These are phyloP conservation scores for Onychomys leucogaster DNA, from an alignment of 2,797 vertebrate species.

Conservation along the genomic window DNA sequence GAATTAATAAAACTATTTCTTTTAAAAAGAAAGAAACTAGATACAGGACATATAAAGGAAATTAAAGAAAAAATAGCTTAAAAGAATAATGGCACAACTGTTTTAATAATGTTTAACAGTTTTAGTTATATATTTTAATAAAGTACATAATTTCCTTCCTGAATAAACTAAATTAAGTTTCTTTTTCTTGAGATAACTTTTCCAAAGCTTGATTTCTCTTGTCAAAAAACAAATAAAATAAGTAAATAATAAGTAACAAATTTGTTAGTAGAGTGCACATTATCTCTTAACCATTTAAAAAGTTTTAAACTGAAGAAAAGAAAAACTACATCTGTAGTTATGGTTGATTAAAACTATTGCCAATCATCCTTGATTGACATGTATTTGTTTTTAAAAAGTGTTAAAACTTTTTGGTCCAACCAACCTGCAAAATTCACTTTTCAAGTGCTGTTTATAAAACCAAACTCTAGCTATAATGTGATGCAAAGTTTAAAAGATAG, in stretches of 20 bases:
- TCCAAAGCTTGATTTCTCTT: background rate
- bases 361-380: background rate
- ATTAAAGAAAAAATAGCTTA: background rate
- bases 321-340: background rate
- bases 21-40: background rate
- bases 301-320: background rate
- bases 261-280: background rate
- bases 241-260: background rate
- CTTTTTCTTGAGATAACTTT: background rate
- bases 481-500: slow-evolving; percentile 27
- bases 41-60: background rate
- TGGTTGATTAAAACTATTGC: background rate
- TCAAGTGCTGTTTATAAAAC: slow-evolving; percentile 51
- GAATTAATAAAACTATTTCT: background rate
- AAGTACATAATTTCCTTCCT: background rate
- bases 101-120: background rate
- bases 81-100: background rate
- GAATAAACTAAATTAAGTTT: background rate
- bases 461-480: background rate
- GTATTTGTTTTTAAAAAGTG: background rate
- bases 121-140: background rate
- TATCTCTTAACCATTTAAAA: background rate
- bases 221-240: background rate
- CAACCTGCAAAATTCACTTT: background rate
- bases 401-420: slow-evolving; percentile 1